These are phyloP conservation scores for Romanogobio albipinnatus DNA, from an alignment of 2,113 vertebrate genomes.

Conservation along the genomic window DNA sequence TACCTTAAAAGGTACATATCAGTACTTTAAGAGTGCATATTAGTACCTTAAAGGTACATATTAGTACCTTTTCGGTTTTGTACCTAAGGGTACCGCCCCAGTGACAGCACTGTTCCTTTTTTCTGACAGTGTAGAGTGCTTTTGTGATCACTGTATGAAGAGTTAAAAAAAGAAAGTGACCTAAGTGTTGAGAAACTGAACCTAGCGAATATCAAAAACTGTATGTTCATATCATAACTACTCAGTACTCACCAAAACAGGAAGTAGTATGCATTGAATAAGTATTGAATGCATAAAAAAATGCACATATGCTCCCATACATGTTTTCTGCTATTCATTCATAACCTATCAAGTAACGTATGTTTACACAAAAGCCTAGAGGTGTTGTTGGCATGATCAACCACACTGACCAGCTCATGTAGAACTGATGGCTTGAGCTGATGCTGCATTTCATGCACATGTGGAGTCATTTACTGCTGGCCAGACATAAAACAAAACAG, in stretches of 20 bases:
- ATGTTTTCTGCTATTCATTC: background rate
- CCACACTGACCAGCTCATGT: background rate
- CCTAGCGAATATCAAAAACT: background rate
- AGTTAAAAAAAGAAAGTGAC: too few species aligned
- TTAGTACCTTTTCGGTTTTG: too few species aligned
- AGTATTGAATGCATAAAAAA: slow-evolving; percentile 54
- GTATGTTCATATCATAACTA: background rate
- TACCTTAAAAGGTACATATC: too few species aligned
- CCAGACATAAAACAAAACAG: slow-evolving; percentile 69
- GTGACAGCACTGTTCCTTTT: too few species aligned
- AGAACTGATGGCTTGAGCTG: slow-evolving; percentile 5
- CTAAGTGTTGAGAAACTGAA: too few species aligned
- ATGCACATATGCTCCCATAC: background rate
- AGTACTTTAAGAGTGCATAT: too few species aligned
- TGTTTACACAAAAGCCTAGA: background rate
- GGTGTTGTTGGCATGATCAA: background rate
- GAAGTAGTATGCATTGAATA: too few species aligned
- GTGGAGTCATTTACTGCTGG: slow-evolving; percentile 44
- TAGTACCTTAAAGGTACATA: too few species aligned
- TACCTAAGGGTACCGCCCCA: too few species aligned
- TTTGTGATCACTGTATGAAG: too few species aligned
- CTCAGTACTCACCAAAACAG: slow-evolving; percentile 84
- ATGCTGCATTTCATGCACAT: slow-evolving; percentile 29
- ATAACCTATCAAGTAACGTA: background rate
- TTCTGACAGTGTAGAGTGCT: too few species aligned